Percentiles rank a stretch among this genome's conserved stretches.
These are phyloP conservation scores for Oenanthe oenanthe DNA, from an alignment of 2,113 vertebrate genomes.

Conservation along the genomic window DNA sequence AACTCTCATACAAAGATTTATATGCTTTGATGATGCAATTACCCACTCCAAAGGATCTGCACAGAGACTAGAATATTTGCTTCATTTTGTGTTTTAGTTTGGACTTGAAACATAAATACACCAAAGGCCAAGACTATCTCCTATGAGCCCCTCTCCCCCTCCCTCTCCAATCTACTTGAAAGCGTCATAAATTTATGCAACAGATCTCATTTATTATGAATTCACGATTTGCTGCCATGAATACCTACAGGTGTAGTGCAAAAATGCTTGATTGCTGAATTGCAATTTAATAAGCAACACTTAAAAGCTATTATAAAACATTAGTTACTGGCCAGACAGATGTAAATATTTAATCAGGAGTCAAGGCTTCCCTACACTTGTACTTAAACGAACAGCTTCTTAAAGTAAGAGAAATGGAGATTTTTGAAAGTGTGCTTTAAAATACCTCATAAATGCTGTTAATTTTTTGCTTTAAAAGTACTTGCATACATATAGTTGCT, in stretches of 20 bases:
- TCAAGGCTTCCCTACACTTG: slow-evolving; percentile 24
- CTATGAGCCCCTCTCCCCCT: not conserved
- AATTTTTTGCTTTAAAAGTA: not conserved
- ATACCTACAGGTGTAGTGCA: not conserved
- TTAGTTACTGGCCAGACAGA: not conserved
- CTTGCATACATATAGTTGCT: not conserved
- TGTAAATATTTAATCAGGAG: slow-evolving; percentile 57
- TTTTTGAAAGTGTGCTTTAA: not conserved
- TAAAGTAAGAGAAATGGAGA: not conserved
- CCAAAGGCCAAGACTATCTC: not conserved
- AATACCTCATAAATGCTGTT: not conserved
- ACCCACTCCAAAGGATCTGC: not conserved
- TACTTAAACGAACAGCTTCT: not conserved
- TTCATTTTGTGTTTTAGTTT: not conserved
- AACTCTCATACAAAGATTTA: not conserved
- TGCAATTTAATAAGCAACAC: slow-evolving; percentile 56
- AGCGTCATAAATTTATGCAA: not conserved
- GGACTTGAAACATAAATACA: not conserved
- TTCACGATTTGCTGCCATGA: not conserved
- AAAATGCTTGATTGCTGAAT: slow-evolving; percentile 27
- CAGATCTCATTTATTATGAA: slow-evolving; percentile 27
- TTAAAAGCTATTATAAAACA: slow-evolving; percentile 46
- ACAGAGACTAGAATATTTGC: not conserved
- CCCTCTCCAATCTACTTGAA: not conserved
- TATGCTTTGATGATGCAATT: not conserved